phyloP scores from a whole-genome alignment of 2,888 invertebrate genomes.

The Leistus spinibarbis region DNA sequence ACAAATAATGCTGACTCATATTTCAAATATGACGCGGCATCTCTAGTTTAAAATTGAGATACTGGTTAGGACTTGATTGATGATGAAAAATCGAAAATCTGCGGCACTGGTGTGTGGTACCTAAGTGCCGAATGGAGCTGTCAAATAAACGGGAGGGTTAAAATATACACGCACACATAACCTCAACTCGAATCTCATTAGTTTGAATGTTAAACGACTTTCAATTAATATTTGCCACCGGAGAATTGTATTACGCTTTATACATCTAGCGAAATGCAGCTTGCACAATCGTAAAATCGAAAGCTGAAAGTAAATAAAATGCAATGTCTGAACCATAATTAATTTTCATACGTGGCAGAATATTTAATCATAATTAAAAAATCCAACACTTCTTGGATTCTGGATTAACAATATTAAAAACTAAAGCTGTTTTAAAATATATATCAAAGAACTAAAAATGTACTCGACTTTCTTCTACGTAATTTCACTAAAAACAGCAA shows the following conservation, averaged over 20 bases:
- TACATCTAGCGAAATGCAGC: constrained; percentile 11
- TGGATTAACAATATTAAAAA: too few species aligned
- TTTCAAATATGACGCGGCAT: not conserved
- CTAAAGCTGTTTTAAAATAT: too few species aligned
- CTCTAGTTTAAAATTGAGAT: not conserved
- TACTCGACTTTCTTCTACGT: too few species aligned
- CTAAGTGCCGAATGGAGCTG: not conserved
- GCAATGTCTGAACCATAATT: too few species aligned
- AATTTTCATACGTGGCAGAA: too few species aligned
- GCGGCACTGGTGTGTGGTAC: not conserved
- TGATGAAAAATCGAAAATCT: not conserved
- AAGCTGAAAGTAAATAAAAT: too few species aligned
- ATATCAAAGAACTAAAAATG: too few species aligned
- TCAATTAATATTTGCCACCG: constrained; percentile 49
- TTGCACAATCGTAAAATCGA: constrained; percentile 20
- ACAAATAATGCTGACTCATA: not conserved
- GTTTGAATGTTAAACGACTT: constrained; percentile 50
- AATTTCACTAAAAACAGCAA: too few species aligned
- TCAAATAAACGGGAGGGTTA: not conserved
- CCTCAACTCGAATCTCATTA: constrained; percentile 50
- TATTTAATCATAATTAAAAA: too few species aligned
- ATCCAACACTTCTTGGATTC: too few species aligned
- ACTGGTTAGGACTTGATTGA: not conserved
- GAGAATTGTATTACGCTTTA: constrained; percentile 28
- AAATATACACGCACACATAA: constrained; percentile 35